phyloP scores from a whole-genome alignment of 2,888 invertebrate species.

The Sinopyrophorus schimmeli region DNA sequence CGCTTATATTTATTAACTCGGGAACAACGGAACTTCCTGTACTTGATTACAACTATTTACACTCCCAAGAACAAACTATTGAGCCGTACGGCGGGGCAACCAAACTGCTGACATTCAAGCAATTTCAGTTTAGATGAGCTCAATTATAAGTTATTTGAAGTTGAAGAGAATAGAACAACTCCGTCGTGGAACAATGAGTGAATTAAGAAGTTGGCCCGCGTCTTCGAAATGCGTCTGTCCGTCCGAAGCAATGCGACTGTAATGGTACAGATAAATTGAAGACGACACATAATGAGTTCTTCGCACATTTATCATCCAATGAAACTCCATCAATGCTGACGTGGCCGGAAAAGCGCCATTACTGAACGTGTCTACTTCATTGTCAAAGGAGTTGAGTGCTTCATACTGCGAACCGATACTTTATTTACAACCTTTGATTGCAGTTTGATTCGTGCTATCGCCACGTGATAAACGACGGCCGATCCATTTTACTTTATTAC shows the following conservation, averaged over 20 bases:
- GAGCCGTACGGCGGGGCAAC: slow-evolving; percentile 17
- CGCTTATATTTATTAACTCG: slow-evolving; percentile 24
- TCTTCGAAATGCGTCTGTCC: slow-evolving; percentile 22
- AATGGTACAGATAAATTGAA: slow-evolving; percentile 41
- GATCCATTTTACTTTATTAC: too few species aligned
- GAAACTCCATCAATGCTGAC: slow-evolving; percentile 51
- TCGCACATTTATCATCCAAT: slow-evolving; percentile 53
- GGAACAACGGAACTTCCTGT: slow-evolving; percentile 24
- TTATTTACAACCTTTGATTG: slow-evolving; percentile 23
- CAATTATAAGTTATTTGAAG: slow-evolving; percentile 30
- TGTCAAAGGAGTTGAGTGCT: slow-evolving; percentile 40
- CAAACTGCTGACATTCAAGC: slow-evolving; percentile 24
- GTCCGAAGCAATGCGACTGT: slow-evolving; percentile 24
- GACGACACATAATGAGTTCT: slow-evolving; percentile 49
- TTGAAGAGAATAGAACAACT: slow-evolving; percentile 20
- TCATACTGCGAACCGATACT: slow-evolving; percentile 26
- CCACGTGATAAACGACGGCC: too few species aligned
- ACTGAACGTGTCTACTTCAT: slow-evolving; percentile 50
- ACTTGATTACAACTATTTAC: slow-evolving; percentile 25
- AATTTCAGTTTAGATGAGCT: slow-evolving; percentile 27
- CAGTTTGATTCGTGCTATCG: too few species aligned
- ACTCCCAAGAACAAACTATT: slow-evolving; percentile 21
- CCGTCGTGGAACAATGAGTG: slow-evolving; percentile 24
- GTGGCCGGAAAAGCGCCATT: slow-evolving; percentile 53
- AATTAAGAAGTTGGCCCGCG: slow-evolving; percentile 31